phyloP scores from a whole-genome alignment of 2,113 vertebrate genomes.

The Platycercus adscitus region DNA sequence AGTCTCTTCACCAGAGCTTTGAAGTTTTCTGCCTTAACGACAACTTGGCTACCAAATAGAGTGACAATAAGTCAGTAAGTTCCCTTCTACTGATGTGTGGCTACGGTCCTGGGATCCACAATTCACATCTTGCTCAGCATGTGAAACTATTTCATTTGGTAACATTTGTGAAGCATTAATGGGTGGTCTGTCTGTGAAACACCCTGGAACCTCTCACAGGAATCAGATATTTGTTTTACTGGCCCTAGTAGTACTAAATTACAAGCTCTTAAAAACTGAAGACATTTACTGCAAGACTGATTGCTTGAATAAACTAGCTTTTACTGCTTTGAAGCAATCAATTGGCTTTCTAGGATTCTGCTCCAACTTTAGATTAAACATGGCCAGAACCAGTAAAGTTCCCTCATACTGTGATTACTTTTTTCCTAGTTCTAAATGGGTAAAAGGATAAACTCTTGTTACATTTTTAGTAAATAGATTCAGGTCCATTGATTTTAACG shows the following conservation, averaged over 20 bases:
- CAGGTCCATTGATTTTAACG: not conserved
- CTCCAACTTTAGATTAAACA: not conserved
- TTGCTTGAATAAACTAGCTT: slow-evolving; percentile 12
- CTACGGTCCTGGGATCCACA: not conserved
- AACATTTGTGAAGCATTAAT: not conserved
- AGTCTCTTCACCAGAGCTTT: not conserved
- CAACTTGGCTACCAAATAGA: not conserved
- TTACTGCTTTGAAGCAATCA: not conserved
- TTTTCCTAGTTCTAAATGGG: not conserved
- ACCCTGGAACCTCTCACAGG: not conserved
- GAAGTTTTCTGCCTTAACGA: not conserved
- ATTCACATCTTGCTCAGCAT: not conserved
- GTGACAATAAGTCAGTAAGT: not conserved
- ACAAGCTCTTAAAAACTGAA: slow-evolving; percentile 13
- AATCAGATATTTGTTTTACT: slow-evolving; percentile 19
- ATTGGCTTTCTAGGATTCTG: not conserved
- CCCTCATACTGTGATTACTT: not conserved
- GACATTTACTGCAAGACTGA: not conserved
- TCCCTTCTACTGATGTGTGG: not conserved
- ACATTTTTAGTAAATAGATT: not conserved
- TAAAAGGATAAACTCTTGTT: not conserved
- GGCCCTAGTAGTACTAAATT: not conserved
- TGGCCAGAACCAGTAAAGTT: not conserved
- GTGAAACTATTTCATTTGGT: not conserved
- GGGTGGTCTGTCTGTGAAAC: not conserved